A percentile compares a stretch with the other conserved stretches of the same genome.
phyloP scores from a whole-genome alignment of 2,888 invertebrate genomes.

The Eilema depressum region DNA sequence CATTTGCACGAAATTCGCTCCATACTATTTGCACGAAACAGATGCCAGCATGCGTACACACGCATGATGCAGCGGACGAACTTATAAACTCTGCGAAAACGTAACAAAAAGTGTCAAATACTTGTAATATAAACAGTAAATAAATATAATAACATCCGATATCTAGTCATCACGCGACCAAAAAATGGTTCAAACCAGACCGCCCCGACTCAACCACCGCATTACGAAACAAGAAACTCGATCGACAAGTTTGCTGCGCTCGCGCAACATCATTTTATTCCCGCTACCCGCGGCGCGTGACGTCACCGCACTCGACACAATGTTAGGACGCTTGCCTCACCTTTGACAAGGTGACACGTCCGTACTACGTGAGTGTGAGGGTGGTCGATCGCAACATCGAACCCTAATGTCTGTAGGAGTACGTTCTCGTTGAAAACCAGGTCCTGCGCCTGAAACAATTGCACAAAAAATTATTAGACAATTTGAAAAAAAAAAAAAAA shows the following conservation, averaged over 20 bases:
- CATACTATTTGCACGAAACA: no score
- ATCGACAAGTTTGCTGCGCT: constrained; percentile 14
- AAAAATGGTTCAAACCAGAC: constrained; percentile 25
- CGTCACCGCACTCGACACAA: constrained; percentile 47
- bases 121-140: neutral
- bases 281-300: constrained; percentile 18
- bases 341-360: constrained; percentile 98
- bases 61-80: neutral
- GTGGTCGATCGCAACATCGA: constrained; percentile 99
- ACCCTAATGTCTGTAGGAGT: constrained; percentile 98
- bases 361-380: constrained; percentile 99
- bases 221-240: constrained; percentile 39
- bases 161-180: neutral
- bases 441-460: constrained; percentile 92
- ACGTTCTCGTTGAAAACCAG: constrained; percentile 99
- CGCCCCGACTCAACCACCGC: constrained; percentile 39
- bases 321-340: constrained; percentile 85
- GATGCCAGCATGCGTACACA: no score
- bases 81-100: neutral
- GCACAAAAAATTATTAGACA: constrained; percentile 3
- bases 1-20: no score
- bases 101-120: neutral
- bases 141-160: neutral
- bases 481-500: no score
- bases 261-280: constrained; percentile 5